Percentiles rank a stretch among this genome's conserved stretches.
These are phyloP conservation scores for Mionectes olivaceus DNA, from an alignment of 2,797 vertebrate species.

Conservation along the genomic window DNA sequence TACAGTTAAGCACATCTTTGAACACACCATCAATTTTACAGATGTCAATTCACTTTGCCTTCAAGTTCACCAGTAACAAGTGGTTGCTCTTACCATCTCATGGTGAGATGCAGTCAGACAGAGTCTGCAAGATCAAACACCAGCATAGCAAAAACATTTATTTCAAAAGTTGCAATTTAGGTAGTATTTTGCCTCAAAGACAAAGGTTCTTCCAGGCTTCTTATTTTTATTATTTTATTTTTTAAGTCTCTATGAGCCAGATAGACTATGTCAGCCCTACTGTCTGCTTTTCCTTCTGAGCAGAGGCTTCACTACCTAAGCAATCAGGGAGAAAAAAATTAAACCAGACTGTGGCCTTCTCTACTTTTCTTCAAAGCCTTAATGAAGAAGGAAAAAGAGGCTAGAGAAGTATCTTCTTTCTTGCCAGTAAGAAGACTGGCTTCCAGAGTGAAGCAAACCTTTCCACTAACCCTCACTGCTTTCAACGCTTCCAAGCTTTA, in stretches of 20 bases:
- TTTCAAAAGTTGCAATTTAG: not conserved
- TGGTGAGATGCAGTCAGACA: not conserved
- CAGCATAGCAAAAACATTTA: not conserved
- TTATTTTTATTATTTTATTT: not conserved
- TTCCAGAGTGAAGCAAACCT: not conserved
- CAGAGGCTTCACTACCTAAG: not conserved
- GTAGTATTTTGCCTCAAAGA: not conserved
- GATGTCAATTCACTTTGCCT: not conserved
- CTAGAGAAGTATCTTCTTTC: not conserved
- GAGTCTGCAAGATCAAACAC: not conserved
- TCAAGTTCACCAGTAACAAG: not conserved
- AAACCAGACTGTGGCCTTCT: not conserved
- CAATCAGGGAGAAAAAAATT: not conserved
- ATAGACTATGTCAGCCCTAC: not conserved
- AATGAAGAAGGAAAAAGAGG: not conserved
- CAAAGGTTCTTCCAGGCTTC: not conserved
- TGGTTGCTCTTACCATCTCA: not conserved
- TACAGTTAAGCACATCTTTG: not conserved
- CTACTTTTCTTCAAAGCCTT: not conserved
- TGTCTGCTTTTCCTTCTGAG: not conserved
- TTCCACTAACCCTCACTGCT: not conserved
- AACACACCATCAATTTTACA: not conserved
- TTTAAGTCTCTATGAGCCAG: not conserved
- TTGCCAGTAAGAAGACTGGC: not conserved
- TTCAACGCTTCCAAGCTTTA: not conserved